phyloP scores from a whole-genome alignment of 2,888 invertebrate species.

The Proisotoma minuta region DNA sequence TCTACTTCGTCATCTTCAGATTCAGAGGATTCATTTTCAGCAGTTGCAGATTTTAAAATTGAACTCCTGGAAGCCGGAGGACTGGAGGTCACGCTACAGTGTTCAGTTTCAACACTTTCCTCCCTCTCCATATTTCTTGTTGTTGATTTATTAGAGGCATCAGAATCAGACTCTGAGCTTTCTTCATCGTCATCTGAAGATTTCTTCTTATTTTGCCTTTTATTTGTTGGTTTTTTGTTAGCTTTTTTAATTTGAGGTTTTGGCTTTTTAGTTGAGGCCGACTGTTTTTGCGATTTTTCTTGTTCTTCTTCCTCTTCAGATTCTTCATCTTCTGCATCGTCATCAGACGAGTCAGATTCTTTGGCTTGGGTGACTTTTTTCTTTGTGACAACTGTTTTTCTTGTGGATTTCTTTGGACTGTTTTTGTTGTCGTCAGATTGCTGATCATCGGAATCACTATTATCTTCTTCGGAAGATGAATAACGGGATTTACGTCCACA shows the following conservation, averaged over 20 bases:
- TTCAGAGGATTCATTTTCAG: neutral
- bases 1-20: constrained; percentile 19
- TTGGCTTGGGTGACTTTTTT: constrained; percentile 4
- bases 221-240: no score
- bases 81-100: neutral
- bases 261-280: neutral
- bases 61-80: neutral
- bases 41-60: neutral
- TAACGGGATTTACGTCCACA: constrained; percentile 21
- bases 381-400: no score
- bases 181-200: constrained; percentile 1
- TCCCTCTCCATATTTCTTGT: constrained; percentile 12
- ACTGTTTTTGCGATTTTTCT: neutral
- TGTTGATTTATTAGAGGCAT: neutral
- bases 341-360: constrained; percentile 9
- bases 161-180: no score
- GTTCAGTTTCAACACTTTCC: constrained; percentile 17
- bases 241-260: no score
- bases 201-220: neutral
- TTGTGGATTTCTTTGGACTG: constrained; percentile 7
- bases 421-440: constrained; percentile 5
- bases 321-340: constrained; percentile 1
- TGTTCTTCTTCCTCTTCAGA: constrained; percentile 12
- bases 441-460: neutral
- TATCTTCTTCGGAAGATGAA: constrained; percentile 17